These are phyloP conservation scores for Oscheius sp. DNA, from an alignment of 2,888 invertebrate species.

Conservation along the genomic window DNA sequence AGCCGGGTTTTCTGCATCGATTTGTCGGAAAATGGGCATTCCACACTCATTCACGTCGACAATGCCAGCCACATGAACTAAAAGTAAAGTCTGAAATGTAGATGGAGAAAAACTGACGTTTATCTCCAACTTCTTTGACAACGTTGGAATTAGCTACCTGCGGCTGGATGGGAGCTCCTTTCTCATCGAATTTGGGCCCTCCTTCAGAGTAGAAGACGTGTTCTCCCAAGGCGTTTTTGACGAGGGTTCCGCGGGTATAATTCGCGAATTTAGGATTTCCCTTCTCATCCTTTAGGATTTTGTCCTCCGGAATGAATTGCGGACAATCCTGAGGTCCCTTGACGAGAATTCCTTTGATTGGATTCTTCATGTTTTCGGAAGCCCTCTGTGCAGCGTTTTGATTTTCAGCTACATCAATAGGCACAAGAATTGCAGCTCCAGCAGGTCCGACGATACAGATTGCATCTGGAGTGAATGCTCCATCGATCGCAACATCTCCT, in stretches of 20 bases:
- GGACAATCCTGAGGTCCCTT: constrained; percentile 29
- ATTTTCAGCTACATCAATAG: constrained; percentile 17
- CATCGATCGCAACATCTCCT: constrained; percentile 7
- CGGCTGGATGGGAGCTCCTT: constrained; percentile 7
- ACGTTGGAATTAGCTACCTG: background rate
- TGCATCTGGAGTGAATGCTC: constrained; percentile 20
- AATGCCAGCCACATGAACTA: constrained; percentile 13
- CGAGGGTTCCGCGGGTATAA: constrained; percentile 2
- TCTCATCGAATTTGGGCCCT: constrained; percentile 22
- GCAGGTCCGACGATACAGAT: constrained; percentile 17
- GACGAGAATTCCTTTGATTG: constrained; percentile 24
- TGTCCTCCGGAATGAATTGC: constrained; percentile 27
- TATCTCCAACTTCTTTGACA: background rate
- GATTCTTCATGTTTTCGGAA: background rate
- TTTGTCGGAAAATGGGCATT: constrained; percentile 18
- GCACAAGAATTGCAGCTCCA: constrained; percentile 13
- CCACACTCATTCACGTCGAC: constrained; percentile 25
- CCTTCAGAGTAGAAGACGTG: constrained; percentile 24
- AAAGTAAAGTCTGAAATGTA: background rate
- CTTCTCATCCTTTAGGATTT: constrained; percentile 15
- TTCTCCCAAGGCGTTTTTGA: constrained; percentile 21
- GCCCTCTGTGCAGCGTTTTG: constrained; percentile 11
- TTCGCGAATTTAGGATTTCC: constrained; percentile 14
- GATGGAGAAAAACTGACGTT: background rate
- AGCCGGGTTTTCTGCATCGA: constrained; percentile 12